A percentile compares a stretch with the other conserved stretches of the same genome.
These are phyloP conservation scores for Sycophaga agraensis DNA, from an alignment of 1,140 invertebrate species.

Conservation along the genomic window DNA sequence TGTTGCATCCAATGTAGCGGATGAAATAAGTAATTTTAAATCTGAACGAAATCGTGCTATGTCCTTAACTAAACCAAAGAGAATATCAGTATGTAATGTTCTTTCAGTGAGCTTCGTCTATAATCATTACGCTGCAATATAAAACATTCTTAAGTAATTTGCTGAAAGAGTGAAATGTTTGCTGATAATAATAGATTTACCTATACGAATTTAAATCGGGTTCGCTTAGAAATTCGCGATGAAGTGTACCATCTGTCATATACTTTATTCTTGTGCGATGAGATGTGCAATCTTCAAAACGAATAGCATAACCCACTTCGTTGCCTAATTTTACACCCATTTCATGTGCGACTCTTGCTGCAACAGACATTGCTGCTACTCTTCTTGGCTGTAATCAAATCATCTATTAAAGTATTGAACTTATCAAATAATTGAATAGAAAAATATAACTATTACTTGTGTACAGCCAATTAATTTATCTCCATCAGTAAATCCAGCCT, in stretches of 20 bases:
- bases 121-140: constrained; percentile 89
- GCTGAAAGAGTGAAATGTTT: no score
- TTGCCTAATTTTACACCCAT: constrained; percentile 98
- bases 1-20: constrained; percentile 95
- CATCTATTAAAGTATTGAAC: no score
- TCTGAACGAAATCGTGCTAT: constrained; percentile 93
- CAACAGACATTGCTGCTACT: constrained; percentile 99
- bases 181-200: constrained; percentile 38
- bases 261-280: constrained; percentile 97
- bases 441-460: no score
- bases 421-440: no score
- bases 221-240: constrained; percentile 96
- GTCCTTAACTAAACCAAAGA: constrained; percentile 98
- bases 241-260: constrained; percentile 98
- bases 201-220: constrained; percentile 90
- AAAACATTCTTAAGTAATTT: constrained; percentile 8
- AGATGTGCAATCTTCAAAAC: constrained; percentile 99
- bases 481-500: constrained; percentile 84
- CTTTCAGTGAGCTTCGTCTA: constrained; percentile 99
- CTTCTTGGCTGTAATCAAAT: no score
- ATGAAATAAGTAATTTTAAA: constrained; percentile 95
- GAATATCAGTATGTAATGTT: constrained; percentile 96
- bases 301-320: constrained; percentile 98
- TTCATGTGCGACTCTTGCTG: constrained; percentile 97
- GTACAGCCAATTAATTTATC: constrained; percentile 75